Conservation (phyloP, 2,113 vertebrate species). For the Actenoides hombroni region DNA sequence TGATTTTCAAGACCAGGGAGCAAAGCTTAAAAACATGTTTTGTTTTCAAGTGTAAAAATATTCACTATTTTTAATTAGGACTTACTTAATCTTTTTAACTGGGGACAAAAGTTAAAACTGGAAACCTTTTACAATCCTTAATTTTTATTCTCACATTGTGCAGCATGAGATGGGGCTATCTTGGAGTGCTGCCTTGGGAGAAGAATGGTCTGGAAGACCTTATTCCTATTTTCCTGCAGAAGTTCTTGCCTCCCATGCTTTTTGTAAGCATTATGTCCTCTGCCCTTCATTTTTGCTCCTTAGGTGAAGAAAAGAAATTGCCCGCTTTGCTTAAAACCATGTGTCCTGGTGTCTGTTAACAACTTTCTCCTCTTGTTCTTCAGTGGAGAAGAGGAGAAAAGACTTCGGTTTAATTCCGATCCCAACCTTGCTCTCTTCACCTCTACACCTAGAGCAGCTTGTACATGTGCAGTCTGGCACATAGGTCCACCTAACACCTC, state of each 20-base stretch:
- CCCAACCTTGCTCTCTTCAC: not conserved
- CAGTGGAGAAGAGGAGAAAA: not conserved
- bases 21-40: not conserved
- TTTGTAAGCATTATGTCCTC: not conserved
- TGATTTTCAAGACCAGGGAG: not conserved
- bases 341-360: not conserved
- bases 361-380: not conserved
- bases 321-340: not conserved
- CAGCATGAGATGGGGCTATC: accelerated
- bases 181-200: accelerated
- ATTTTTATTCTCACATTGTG: accelerated
- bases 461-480: not conserved
- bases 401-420: not conserved
- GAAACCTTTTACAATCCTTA: not conserved
- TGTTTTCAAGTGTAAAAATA: not conserved
- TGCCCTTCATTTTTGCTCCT: not conserved
- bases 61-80: not conserved
- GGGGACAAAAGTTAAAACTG: not conserved
- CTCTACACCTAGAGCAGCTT: not conserved
- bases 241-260: not conserved
- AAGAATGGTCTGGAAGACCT: accelerated
- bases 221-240: not conserved
- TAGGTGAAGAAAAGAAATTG: not conserved
- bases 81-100: not conserved
- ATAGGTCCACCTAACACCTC: not conserved